Base-by-base conservation (phyloP, 2,888 invertebrate genomes). In the Esperia sulphurella region DNA sequence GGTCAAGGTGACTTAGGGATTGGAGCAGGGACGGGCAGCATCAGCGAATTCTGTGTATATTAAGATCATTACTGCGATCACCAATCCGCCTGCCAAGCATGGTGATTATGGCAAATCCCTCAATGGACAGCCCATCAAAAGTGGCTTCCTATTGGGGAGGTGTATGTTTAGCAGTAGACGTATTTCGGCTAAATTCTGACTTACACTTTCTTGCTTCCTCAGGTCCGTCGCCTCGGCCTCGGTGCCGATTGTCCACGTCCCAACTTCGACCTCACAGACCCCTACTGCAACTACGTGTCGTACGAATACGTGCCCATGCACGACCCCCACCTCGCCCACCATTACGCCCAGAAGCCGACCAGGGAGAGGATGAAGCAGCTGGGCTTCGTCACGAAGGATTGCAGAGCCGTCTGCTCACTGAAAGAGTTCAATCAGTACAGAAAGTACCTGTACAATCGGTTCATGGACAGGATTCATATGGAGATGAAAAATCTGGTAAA, bases 391-490 rank as follows among this genome's bases (percentile, higher is more conserved):
- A 92, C 92, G 0, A 77, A 85, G 12, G 84, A 92, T 14, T 91
- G 91, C 1, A 83, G 92, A 46, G 92, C 93, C 0, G 90, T 93
- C 1, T 93, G 93, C 65, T 90, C 91, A 1, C 68, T 93, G 13
- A 91, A 91, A 53, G 92, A 93, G 59, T 93, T 93, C 66, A 93
- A 93, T 64, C 88, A 91, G 53, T 92, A 92, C 75, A 89, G 93
- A 47, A 90, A 91, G 55, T 92, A 91, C 56, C 68, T 93, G 46
- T 91, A 91, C 55, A 90, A 91, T 51, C 84, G 86, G 13, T 91
- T 91, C 53, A 83, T 92, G 72, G 91, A 91, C 48, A 77, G 85
- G 46, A 88, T 92, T 49, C 85, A 91, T 49, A 71, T 75, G 69
- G 83, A 79, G 54, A 84, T 89, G 63, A 74, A 63, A 44, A 72